Conservation (phyloP, 1,140 invertebrate genomes). For the Mactra quadrangularis region DNA sequence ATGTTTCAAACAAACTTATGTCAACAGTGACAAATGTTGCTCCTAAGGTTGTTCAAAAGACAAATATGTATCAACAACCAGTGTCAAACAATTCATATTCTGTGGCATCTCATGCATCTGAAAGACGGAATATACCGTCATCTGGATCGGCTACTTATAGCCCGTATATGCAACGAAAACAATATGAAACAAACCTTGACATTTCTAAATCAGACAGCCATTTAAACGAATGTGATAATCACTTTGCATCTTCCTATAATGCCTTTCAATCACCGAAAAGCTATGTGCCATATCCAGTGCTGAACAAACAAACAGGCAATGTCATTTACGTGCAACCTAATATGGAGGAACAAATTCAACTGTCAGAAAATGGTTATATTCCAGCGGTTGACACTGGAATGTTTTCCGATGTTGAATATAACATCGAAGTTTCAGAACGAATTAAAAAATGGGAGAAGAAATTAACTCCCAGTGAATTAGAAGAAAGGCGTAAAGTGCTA, state of each 20-base stretch:
- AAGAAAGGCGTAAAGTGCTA: conserved; percentile 45
- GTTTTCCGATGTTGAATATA: conserved; percentile 82
- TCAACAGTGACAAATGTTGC: conserved; percentile 24
- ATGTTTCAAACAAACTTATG: conserved; percentile 33
- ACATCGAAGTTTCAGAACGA: conserved; percentile 80
- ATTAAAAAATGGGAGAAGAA: conserved; percentile 80
- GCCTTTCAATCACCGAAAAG: conserved; percentile 47
- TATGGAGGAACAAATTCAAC: conserved; percentile 24
- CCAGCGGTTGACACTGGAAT: conserved; percentile 72
- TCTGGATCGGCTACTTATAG: conserved; percentile 64
- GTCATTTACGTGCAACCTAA: conserved; percentile 35
- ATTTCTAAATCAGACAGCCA: conserved; percentile 79
- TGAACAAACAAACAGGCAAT: conserved; percentile 52
- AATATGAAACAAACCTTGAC: conserved; percentile 69
- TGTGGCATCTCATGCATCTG: not conserved
- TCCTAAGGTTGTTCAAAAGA: conserved; percentile 14
- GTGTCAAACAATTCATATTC: not conserved
- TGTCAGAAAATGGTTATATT: conserved; percentile 33
- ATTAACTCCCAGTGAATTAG: conserved; percentile 56
- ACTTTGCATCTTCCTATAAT: conserved; percentile 5
- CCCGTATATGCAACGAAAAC: conserved; percentile 65
- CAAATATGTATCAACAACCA: not conserved
- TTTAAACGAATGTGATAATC: conserved; percentile 56
- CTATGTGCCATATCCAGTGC: conserved; percentile 62
- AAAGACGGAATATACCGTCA: not conserved